Evolutionary conservation across 2,888 invertebrate genomes (phyloP), one percentile per base, ranked within the genome.

Genomic region (Saturnia pavonia): DNA sequence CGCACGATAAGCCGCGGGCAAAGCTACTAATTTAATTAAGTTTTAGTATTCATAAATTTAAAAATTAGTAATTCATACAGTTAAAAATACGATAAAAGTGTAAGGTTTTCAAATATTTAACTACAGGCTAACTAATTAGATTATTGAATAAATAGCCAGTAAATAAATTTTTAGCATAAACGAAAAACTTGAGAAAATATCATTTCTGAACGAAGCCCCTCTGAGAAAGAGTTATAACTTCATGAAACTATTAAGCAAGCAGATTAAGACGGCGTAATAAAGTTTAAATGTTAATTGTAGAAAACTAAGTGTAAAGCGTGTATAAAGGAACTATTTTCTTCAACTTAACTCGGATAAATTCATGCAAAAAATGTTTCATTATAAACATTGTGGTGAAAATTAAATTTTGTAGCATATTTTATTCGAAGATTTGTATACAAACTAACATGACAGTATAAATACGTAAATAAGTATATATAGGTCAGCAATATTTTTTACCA

Each of bases 251-350:
- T 82, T 82, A 83, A 76, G 75, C 72, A 76, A 70, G 73, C 76
- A 82, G 80, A 84, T 82, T 81, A 82, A 82, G 78, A 74, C 76
- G 70, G 76, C 76, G 73, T 82, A 83, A 80, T 82, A 78, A 83
- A 83, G 80, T 83, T 84, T 80, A 72, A 76, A 76, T 78, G 80
- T 81, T 81, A 82, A 84, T 81, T 83, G 73, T 77, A 72, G 69
- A 74, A 72, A 77, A 71, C 71, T 69, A 77, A 78, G 77, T 74
- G 74, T 73, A 73, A 79, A 75, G 78, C 76, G 72, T 72, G 77
- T 75, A 72, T 72, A 68, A 75, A 75, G 71, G 72, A 72, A 60
- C 57, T 72, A 74, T 76, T 75, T 74, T 57, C 68, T 67, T 67
- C 69, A 22, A 65, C 51, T 69, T 40, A 12, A 27, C 45, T 45